A percentile compares a stretch with the other conserved stretches of the same genome.
Evolutionary conservation across 2,113 vertebrate genomes (phyloP).

Genomic region (Oxyruncus cristatus): DNA sequence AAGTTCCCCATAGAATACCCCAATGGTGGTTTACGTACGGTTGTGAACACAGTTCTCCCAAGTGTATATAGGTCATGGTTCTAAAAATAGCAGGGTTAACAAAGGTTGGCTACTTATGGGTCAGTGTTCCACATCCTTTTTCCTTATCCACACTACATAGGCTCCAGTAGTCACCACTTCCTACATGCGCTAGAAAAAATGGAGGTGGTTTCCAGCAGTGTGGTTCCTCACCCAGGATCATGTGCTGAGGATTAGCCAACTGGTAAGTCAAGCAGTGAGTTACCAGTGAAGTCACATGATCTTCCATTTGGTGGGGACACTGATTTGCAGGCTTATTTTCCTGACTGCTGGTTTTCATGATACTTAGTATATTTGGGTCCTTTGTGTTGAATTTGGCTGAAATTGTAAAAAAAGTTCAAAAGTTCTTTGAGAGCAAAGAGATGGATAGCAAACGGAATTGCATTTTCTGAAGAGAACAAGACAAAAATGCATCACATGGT

Average conservation of each 20-base stretch:
- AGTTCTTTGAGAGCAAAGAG: neutral
- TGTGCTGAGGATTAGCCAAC: neutral
- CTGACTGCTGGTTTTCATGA: neutral
- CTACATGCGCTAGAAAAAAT: no score
- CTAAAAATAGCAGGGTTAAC: neutral
- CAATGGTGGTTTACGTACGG: accelerated
- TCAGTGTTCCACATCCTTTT: neutral
- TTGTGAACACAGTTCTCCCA: neutral
- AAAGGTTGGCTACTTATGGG: neutral
- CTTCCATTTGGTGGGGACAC: neutral
- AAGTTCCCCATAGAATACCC: neutral
- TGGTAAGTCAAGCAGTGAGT: neutral
- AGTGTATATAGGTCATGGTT: neutral
- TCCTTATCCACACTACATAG: accelerated
- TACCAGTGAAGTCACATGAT: accelerated
- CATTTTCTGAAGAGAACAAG: neutral
- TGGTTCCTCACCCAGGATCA: accelerated
- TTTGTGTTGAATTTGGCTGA: neutral
- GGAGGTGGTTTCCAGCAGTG: accelerated
- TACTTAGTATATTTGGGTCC: accelerated
- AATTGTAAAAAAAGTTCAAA: neutral
- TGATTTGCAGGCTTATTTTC: neutral
- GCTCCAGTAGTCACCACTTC: neutral
- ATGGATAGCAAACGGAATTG: neutral
- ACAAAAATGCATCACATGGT: accelerated